Evolutionary conservation across 2,888 invertebrate species (phyloP).

Genomic region (Drosophila kuntzei): DNA sequence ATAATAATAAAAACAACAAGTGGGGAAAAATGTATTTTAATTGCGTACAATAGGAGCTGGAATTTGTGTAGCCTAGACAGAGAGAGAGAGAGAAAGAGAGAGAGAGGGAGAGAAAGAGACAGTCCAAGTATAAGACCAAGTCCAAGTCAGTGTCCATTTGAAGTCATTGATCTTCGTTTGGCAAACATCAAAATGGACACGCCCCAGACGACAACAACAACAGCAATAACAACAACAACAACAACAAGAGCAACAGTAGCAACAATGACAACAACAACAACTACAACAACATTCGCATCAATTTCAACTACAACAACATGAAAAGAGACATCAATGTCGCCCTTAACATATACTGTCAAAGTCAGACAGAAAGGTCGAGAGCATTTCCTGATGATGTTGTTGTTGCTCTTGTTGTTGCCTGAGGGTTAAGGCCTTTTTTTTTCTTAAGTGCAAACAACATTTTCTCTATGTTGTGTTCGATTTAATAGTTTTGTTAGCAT

Average conservation of each 20-base stretch:
- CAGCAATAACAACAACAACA: background rate
- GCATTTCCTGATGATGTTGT: conserved; percentile 18
- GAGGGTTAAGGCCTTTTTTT: conserved; percentile 32
- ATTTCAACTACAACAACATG: conserved; percentile 2
- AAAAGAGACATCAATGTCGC: conserved; percentile 24
- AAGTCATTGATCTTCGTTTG: conserved; percentile 68
- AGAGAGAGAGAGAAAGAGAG: background rate
- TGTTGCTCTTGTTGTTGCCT: conserved; percentile 15
- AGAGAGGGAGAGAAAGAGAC: background rate
- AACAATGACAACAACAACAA: conserved; percentile 7
- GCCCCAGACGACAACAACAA: conserved; percentile 18
- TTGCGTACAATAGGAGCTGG: conserved; percentile 35
- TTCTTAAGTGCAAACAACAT: conserved; percentile 12
- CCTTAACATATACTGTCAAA: conserved; percentile 29
- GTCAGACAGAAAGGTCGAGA: conserved; percentile 44
- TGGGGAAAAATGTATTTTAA: conserved; percentile 48
- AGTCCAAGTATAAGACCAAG: no score
- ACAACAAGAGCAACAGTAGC: background rate
- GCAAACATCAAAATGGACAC: conserved; percentile 35
- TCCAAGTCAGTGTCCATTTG: conserved; percentile 26
- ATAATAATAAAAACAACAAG: conserved; percentile 31
- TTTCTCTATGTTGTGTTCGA: conserved; percentile 4
- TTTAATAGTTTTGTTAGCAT: conserved; percentile 42
- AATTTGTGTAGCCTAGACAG: conserved; percentile 23
- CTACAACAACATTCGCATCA: conserved; percentile 16